Base-by-base conservation (phyloP, 2,797 vertebrate species). In the Sebastes umbrosus region DNA sequence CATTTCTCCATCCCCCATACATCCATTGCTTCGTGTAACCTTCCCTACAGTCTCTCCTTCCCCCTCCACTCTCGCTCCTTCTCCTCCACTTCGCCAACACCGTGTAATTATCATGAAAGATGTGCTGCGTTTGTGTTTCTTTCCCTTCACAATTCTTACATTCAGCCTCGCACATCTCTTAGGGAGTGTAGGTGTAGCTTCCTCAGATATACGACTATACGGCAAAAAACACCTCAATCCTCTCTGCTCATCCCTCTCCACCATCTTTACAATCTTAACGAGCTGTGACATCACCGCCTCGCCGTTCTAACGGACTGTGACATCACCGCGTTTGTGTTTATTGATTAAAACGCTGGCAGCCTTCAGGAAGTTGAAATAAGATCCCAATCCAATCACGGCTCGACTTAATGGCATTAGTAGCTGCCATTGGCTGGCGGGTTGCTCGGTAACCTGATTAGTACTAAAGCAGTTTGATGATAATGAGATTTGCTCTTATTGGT, bases 401-500 rank as follows among this genome's bases (percentile, higher is more conserved):
- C 69, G 69, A 83, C 94, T 84, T 96, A 96, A 96, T 96, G 95
- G 92, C 92, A 95, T 96, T 96, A 95, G 94, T 90, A 94, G 92
- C 88, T 91, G 90, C 94, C 93, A 96, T 96, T 96, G 94, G 94
- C 95, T 93, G 89, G 72, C 85, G 91, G 94, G 93, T 95, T 94
- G 93, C 95, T 93, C 90, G 43, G 90, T 95, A 96, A 96, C 94
- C 84, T 88, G 92, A 96, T 96, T 96, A 96, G 91, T 64, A 87
- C 80, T 92, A 89, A 95, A 94, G 92, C 93, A 90, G 92, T 93
- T 94, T 94, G 92, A 94, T 94, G 94, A 94, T 96, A 94, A 96
- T 96, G 92, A 93, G 93, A 96, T 96, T 95, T 94, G 89, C 90
- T 90, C 83, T 94, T 95, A 95, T 94, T 96, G 94, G 94, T 95